Evolutionary conservation across 2,113 vertebrate genomes (phyloP), one percentile per base, ranked within the genome.

Genomic region (Melanotaenia duboulayi): DNA sequence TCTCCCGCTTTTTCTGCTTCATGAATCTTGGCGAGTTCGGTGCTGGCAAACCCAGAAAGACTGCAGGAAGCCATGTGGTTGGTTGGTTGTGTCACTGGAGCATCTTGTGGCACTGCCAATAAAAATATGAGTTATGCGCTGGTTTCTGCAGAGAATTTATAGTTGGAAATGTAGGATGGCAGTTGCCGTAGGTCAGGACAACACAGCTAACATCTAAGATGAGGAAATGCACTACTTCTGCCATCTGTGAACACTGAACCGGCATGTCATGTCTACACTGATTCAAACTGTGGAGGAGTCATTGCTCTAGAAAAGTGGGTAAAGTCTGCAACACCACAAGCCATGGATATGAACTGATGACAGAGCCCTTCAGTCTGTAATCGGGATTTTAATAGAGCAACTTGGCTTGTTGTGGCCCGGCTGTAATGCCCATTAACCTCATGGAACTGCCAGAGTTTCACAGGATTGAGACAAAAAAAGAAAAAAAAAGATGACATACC

Each of bases 361-460:
- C 44, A 2, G 63, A 90, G 89, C 87, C 91, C 89, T 91, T 91
- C 64, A 60, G 77, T 78, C 65, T 76, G 68, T 61, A 74, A 64
- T 71, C 65, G 35, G 44, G 46, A 64, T 54, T 59, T 42, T 39
- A 59, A 71, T 52, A 19, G 54, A 89, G 84, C 64, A 74, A 22
- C 5, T 48, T 48, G 13, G 44, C 44, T 48, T 7, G 1, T 17
- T 40, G 74, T 23, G 42, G 54, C 44, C n/a, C 55, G 69, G 75
- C 80, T 82, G 57, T 80, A 89, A 90, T 78, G 88, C 87, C 85
- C 79, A 65, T 56, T 52, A 4, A 82, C 40, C 20, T 40, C 40
- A 25, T 70, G 49, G 65, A 82, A 83, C 76, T 17, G 71, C 56
- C 63, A 77, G 39, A 76, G 65, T 67, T 71, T 82, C 65, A 80